Evolutionary conservation across 64 coral and sea anemone genomes (phyloP).

Genomic region (Astreopora myriophthalma): DNA sequence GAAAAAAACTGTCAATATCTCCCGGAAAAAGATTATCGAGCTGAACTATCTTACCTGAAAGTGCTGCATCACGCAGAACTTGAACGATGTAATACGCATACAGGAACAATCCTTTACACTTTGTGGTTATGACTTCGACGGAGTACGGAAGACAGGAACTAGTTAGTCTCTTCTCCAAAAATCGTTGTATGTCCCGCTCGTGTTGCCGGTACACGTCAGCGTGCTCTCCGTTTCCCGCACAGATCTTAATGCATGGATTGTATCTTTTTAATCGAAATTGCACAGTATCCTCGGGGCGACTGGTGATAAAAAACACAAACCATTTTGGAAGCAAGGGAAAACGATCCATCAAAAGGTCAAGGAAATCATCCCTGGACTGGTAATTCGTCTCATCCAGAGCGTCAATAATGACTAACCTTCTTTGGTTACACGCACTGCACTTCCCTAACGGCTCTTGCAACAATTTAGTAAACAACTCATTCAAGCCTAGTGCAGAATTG

Average conservation of each 20-base stretch:
- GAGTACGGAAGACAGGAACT: neutral
- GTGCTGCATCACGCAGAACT: neutral
- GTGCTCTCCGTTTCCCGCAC: neutral
- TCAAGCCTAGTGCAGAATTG: neutral
- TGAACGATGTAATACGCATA: neutral
- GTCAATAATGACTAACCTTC: conserved; percentile 46
- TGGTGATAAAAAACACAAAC: conserved; percentile 29
- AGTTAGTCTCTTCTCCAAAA: neutral
- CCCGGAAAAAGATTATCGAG: neutral
- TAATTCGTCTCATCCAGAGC: conserved; percentile 38
- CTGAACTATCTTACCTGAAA: neutral
- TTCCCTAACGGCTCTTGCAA: conserved; percentile 24
- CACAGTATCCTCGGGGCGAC: conserved; percentile 8
- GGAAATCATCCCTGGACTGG: conserved; percentile 34
- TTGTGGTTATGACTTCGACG: neutral
- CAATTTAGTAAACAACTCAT: conserved; percentile 15
- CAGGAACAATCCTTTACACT: conserved; percentile 33
- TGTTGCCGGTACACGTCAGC: conserved; percentile 7
- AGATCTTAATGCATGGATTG: conserved; percentile 4
- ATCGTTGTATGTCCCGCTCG: neutral
- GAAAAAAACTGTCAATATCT: conserved; percentile 45
- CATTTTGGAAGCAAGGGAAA: conserved; percentile 3
- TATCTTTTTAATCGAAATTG: neutral
- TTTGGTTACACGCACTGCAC: neutral
- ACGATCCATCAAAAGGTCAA: conserved; percentile 8